A percentile compares a stretch with the other conserved stretches of the same genome.
These are phyloP conservation scores for Oryzias celebensis DNA, from an alignment of 2,113 vertebrate genomes.

Conservation along the genomic window DNA sequence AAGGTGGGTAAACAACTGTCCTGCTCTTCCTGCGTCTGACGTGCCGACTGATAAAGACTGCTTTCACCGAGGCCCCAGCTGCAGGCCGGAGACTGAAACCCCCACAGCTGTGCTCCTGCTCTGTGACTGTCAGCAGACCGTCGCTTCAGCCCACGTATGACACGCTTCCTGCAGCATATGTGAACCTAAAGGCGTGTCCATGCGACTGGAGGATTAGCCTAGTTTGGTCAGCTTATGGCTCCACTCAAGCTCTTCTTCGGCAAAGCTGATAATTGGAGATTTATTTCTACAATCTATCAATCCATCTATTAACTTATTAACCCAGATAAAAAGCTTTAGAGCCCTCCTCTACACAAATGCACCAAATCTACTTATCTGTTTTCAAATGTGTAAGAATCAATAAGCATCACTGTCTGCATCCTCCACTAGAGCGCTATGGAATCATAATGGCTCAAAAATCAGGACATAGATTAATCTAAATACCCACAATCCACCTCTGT, in stretches of 20 bases:
- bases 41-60: constrained; percentile 30
- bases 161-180: constrained; percentile 1
- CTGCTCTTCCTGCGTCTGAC: constrained; percentile 35
- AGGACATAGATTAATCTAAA: background rate
- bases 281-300: constrained; percentile 69
- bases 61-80: constrained; percentile 26
- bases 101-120: background rate
- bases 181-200: constrained; percentile 39
- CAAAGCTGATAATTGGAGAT: constrained; percentile 77
- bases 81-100: constrained; percentile 8
- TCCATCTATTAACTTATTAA: constrained; percentile 75
- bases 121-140: background rate
- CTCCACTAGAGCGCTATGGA: background rate
- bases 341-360: constrained; percentile 32
- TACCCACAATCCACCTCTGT: too few relatives aligned
- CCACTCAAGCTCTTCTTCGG: constrained; percentile 31
- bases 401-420: constrained; percentile 33
- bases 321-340: constrained; percentile 61
- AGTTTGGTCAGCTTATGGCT: constrained; percentile 60
- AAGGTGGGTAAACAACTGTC: constrained; percentile 67
- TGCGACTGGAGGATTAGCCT: constrained; percentile 56
- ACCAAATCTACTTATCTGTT: constrained; percentile 57
- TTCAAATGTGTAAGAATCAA: constrained; percentile 58
- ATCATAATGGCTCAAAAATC: background rate
- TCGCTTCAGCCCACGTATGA: background rate